A percentile compares a stretch with the other conserved stretches of the same genome.
Evolutionary conservation across 2,888 invertebrate genomes (phyloP).

Genomic region (Protophormia terraenovae): DNA sequence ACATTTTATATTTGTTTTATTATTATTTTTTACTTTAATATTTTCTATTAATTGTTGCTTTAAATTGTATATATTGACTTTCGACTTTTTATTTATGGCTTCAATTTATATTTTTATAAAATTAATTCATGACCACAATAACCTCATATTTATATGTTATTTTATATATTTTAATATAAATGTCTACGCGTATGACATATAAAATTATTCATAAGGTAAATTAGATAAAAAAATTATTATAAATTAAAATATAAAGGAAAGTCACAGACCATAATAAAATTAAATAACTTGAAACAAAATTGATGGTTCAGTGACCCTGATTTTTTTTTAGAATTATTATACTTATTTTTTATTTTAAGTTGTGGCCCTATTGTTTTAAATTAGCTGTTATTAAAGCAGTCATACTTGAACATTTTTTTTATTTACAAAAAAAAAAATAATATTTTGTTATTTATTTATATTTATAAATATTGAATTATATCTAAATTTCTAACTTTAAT

Average conservation of each 20-base stretch:
- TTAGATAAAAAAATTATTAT: neutral
- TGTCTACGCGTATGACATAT: neutral
- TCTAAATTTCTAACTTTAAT: no score
- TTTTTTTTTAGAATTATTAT: no score
- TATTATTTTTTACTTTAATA: neutral
- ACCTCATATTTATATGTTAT: neutral
- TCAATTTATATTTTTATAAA: neutral
- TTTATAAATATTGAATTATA: no score
- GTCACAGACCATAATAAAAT: no score
- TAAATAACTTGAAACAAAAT: no score
- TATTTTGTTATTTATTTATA: no score
- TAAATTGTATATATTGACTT: neutral
- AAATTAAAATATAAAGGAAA: neutral
- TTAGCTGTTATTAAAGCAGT: no score
- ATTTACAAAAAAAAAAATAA: no score
- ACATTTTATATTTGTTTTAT: neutral
- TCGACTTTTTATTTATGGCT: neutral
- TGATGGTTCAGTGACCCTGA: no score
- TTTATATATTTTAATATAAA: neutral
- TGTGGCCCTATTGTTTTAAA: no score
- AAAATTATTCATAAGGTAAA: neutral
- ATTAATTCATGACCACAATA: slow-evolving; percentile 8
- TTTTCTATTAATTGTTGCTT: neutral
- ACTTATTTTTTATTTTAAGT: no score
- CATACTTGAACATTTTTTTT: no score